These are phyloP conservation scores for Temnothorax ravouxi DNA, from an alignment of 2,888 invertebrate species.

Conservation along the genomic window DNA sequence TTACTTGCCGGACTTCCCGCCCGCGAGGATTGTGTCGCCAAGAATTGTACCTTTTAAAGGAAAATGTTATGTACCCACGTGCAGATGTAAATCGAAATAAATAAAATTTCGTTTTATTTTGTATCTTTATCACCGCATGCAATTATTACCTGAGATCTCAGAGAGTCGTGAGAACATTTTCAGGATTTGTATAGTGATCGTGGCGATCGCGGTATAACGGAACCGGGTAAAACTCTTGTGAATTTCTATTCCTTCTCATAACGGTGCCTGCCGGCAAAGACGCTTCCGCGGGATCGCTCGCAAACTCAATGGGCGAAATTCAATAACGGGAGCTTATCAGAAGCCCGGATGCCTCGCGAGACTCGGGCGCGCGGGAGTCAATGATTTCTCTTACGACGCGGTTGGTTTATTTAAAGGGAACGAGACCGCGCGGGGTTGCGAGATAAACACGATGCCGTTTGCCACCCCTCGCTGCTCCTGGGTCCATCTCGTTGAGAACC, in stretches of 20 bases:
- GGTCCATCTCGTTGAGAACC: slow-evolving; percentile 76
- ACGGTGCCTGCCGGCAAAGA: slow-evolving; percentile 8
- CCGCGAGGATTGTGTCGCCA: slow-evolving; percentile 10
- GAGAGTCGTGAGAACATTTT: neutral
- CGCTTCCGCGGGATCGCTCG: slow-evolving; percentile 30
- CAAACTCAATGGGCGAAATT: slow-evolving; percentile 48
- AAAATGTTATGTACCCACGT: neutral
- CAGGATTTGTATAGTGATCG: neutral
- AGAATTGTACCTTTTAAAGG: slow-evolving; percentile 4
- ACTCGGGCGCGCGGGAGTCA: slow-evolving; percentile 62
- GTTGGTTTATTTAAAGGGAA: slow-evolving; percentile 73
- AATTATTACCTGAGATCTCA: neutral
- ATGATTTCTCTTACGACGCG: slow-evolving; percentile 68
- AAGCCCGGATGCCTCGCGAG: slow-evolving; percentile 32
- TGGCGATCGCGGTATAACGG: neutral
- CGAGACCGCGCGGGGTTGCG: slow-evolving; percentile 44
- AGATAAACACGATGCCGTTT: slow-evolving; percentile 57
- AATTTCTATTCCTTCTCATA: slow-evolving; percentile 25
- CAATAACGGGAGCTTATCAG: slow-evolving; percentile 56
- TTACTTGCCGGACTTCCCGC: slow-evolving; percentile 27
- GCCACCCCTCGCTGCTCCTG: slow-evolving; percentile 1
- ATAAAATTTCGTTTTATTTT: neutral
- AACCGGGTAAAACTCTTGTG: slow-evolving; percentile 1
- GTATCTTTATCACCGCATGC: neutral
- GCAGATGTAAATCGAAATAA: neutral